Evolutionary conservation across 2,888 invertebrate genomes (phyloP).

Genomic region (Protodeltote pygarga): DNA sequence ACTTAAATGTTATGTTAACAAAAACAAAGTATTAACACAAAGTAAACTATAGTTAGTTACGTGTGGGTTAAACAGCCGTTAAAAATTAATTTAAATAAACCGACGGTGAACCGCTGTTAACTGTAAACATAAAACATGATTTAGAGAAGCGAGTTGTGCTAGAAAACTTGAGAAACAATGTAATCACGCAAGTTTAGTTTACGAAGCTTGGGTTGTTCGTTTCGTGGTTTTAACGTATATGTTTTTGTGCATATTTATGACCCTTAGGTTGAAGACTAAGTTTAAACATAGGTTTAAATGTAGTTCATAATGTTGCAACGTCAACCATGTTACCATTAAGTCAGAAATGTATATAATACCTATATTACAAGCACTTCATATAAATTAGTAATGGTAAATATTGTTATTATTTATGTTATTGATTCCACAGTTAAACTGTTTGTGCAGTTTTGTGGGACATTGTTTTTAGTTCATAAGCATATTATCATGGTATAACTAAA

Average conservation of each 20-base stretch:
- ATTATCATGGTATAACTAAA: too few relatives aligned
- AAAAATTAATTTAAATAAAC: conserved; percentile 24
- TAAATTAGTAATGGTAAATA: too few relatives aligned
- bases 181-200: conserved; percentile 25
- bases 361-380: too few relatives aligned
- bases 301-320: too few relatives aligned
- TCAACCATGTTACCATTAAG: too few relatives aligned
- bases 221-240: conserved; percentile 13
- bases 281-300: too few relatives aligned
- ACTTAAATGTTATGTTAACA: background rate
- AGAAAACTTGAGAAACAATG: conserved; percentile 36
- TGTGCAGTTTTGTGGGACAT: too few relatives aligned
- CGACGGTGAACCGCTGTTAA: conserved; percentile 13
- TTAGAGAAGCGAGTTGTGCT: conserved; percentile 20
- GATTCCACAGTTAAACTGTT: too few relatives aligned
- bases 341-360: too few relatives aligned
- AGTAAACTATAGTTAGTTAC: background rate
- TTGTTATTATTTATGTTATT: too few relatives aligned
- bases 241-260: conserved; percentile 2
- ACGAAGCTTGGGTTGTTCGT: background rate
- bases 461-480: too few relatives aligned
- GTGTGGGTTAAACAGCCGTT: conserved; percentile 15
- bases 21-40: conserved; percentile 11
- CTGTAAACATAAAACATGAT: conserved; percentile 37
- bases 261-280: too few relatives aligned